phyloP scores from a whole-genome alignment of 2,113 vertebrate genomes.

The Ranitomeya imitator region DNA sequence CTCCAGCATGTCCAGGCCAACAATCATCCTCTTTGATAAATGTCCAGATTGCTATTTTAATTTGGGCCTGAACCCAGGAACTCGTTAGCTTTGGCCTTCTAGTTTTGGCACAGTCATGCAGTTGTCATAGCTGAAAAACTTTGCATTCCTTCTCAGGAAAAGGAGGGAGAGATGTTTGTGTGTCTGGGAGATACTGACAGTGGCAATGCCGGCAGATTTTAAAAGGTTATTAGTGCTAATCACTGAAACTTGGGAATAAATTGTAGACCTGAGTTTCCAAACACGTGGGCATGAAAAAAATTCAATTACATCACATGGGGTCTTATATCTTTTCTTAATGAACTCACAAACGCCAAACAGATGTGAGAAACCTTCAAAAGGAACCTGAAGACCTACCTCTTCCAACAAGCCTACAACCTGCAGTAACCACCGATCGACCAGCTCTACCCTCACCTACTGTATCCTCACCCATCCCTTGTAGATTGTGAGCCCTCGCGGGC shows the following conservation, averaged over 20 bases:
- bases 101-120: neutral
- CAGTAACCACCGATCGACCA: too few relatives aligned
- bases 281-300: neutral
- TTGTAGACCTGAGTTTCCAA: neutral
- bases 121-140: constrained; percentile 29
- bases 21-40: constrained; percentile 44
- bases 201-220: neutral
- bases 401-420: too few relatives aligned
- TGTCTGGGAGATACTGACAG: neutral
- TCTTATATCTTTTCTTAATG: neutral
- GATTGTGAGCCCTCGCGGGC: too few relatives aligned
- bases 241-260: neutral
- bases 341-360: neutral
- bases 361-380: neutral
- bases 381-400: too few relatives aligned
- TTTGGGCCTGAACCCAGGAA: constrained; percentile 12
- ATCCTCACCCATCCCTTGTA: too few relatives aligned
- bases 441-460: too few relatives aligned
- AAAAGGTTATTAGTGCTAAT: neutral
- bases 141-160: constrained; percentile 31
- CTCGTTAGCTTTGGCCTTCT: constrained; percentile 25
- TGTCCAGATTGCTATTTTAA: constrained; percentile 35
- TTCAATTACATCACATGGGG: neutral
- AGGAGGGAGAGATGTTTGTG: neutral
- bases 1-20: constrained; percentile 22